phyloP scores from a whole-genome alignment of 1,140 invertebrate species.

The Penaeus vannamei region DNA sequence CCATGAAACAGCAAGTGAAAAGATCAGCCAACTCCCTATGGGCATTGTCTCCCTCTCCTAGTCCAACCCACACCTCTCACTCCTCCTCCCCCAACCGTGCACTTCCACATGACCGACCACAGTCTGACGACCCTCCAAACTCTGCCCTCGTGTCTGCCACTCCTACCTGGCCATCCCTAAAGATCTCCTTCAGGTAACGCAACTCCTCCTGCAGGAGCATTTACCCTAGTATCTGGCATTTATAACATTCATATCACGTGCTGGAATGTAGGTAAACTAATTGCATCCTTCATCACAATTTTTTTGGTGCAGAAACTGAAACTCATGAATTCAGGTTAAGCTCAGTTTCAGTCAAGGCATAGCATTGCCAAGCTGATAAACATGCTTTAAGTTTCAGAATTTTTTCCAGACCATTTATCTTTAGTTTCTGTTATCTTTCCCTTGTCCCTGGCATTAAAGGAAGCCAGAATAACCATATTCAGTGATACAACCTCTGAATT shows the following conservation, averaged over 20 bases:
- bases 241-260: background rate
- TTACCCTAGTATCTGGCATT: background rate
- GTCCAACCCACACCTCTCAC: slow-evolving; percentile 30
- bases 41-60: slow-evolving; percentile 31
- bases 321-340: too few relatives aligned
- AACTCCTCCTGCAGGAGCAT: background rate
- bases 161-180: slow-evolving; percentile 43
- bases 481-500: too few relatives aligned
- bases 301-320: too few relatives aligned
- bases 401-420: too few relatives aligned
- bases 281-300: too few relatives aligned
- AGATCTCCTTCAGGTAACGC: slow-evolving; percentile 52
- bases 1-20: slow-evolving; percentile 12
- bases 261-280: slow-evolving; percentile 7
- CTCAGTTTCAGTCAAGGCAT: too few relatives aligned
- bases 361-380: too few relatives aligned
- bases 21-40: slow-evolving; percentile 52
- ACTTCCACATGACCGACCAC: slow-evolving; percentile 32
- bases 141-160: slow-evolving; percentile 35
- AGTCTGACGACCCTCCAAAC: slow-evolving; percentile 4
- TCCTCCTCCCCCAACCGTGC: slow-evolving; percentile 1
- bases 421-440: too few relatives aligned
- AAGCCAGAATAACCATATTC: too few relatives aligned
- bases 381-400: too few relatives aligned
- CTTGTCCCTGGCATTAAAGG: too few relatives aligned